Percentiles rank a stretch among this genome's conserved stretches.
These are phyloP conservation scores for Latheticus oryzae DNA, from an alignment of 2,888 invertebrate species.

Conservation along the genomic window DNA sequence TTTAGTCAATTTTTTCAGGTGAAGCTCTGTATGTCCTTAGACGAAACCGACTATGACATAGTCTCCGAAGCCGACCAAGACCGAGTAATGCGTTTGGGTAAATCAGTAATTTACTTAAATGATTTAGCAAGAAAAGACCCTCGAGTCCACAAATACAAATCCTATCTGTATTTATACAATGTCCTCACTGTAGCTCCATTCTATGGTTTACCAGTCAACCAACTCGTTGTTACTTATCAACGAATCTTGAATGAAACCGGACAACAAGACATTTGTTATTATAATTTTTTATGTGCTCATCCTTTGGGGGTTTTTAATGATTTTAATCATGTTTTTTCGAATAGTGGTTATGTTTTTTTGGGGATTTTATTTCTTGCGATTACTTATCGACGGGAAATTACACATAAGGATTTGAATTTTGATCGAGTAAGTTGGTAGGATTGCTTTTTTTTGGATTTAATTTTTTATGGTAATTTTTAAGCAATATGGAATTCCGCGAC, in stretches of 20 bases:
- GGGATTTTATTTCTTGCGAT: slow-evolving; percentile 83
- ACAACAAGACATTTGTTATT: slow-evolving; percentile 89
- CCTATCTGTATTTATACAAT: slow-evolving; percentile 80
- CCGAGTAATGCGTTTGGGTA: slow-evolving; percentile 65
- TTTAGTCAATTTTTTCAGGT: slow-evolving; percentile 62
- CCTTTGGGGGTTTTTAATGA: slow-evolving; percentile 82
- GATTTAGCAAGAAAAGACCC: slow-evolving; percentile 76
- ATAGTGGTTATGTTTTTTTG: slow-evolving; percentile 83
- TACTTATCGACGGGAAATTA: slow-evolving; percentile 70
- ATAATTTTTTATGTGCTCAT: slow-evolving; percentile 89
- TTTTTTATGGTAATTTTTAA: slow-evolving; percentile 53
- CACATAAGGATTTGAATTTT: slow-evolving; percentile 62
- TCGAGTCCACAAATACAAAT: slow-evolving; percentile 72
- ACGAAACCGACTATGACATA: slow-evolving; percentile 67
- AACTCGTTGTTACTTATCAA: slow-evolving; percentile 85
- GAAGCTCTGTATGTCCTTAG: slow-evolving; percentile 56
- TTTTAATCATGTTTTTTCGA: slow-evolving; percentile 90
- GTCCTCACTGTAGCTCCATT: slow-evolving; percentile 84
- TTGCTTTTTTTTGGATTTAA: slow-evolving; percentile 12
- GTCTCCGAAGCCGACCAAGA: slow-evolving; percentile 65
- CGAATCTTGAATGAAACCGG: slow-evolving; percentile 81
- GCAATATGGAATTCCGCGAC: slow-evolving; percentile 80
- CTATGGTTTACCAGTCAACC: slow-evolving; percentile 87
- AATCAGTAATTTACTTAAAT: slow-evolving; percentile 68
- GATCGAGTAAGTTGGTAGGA: slow-evolving; percentile 64